phyloP scores from a whole-genome alignment of 2,113 vertebrate species.

The Podarcis raffonei region DNA sequence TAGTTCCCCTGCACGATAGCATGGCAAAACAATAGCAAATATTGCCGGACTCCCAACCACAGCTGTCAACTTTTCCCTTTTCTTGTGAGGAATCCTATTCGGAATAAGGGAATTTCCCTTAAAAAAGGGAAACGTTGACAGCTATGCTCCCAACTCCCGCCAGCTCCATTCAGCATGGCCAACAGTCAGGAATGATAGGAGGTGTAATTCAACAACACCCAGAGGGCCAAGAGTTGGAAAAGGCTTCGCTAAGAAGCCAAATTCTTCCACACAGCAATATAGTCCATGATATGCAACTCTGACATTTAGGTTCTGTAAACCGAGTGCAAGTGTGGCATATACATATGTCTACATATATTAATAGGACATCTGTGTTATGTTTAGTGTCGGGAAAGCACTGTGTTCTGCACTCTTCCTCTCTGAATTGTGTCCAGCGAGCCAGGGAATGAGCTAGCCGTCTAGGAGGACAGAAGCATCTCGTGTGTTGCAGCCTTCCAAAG shows the following conservation, averaged over 20 bases:
- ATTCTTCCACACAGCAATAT: neutral
- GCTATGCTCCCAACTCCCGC: no score
- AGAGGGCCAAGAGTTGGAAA: no score
- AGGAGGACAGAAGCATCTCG: conserved; percentile 20
- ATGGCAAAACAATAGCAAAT: no score
- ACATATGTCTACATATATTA: neutral
- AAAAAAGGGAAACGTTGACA: no score
- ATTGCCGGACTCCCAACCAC: no score
- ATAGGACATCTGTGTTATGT: conserved; percentile 12
- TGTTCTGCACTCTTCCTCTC: neutral
- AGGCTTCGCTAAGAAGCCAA: neutral
- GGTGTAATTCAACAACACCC: no score
- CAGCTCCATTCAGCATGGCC: no score
- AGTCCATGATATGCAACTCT: neutral
- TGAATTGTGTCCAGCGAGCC: neutral
- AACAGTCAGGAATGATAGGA: no score
- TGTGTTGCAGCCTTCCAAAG: conserved; percentile 24
- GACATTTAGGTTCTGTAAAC: neutral
- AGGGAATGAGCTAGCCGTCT: conserved; percentile 10
- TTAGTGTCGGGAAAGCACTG: neutral
- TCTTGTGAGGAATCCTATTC: no score
- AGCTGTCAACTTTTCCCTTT: no score
- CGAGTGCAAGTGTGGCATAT: neutral
- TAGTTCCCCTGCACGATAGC: no score
- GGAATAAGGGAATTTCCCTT: no score